Base-by-base conservation (phyloP, 2,113 vertebrate genomes). In the Bostrychus sinensis region DNA sequence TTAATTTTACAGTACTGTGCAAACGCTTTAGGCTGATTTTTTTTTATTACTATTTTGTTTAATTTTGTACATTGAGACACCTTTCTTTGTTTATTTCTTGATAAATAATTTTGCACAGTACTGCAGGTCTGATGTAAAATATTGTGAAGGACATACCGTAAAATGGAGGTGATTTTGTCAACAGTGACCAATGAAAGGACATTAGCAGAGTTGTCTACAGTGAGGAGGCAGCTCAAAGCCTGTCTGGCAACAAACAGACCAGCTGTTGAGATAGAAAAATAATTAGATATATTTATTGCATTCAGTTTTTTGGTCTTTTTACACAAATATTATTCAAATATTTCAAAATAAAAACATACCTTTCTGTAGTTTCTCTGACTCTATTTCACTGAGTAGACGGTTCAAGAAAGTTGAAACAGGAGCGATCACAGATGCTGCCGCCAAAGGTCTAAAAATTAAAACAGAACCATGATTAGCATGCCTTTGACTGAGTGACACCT, bases 191-290 rank as follows among this genome's bases (percentile, higher is more conserved):
- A 81, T 12, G 80, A 87, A 22, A 95, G 91, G 53, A 95, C 87
- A 68, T 95, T 89, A 39, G 93, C 91, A 38, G 95, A 94, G 58
- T 94, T 92, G 16, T 93, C 93, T 79, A 99, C 91, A 81, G 93
- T 93, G 26, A 98, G 94, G 16, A 98, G 91, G 32, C 95, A 95
- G 80, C 88, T 96, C 66, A 98, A 79, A 54, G 96, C 95, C 89
- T 98, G 96, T 58, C 94, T 91, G 64, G 93, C 93, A 55, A 98
- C 94, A 83, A 94, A 98, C 34, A 97, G 81, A 26, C 81, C 92
- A 70, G 93, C 97, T 98, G 80, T 50, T 2, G 45, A 8, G 46
- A 26, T 41, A 66, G 16, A 34, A 3, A 51, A 32, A 36, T 14
- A 55, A 7, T 32, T 32, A 32, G 30, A 7, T 2, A 32, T 5